These are phyloP conservation scores for Brachyistius frenatus DNA, from an alignment of 2,113 vertebrate species.

Conservation along the genomic window DNA sequence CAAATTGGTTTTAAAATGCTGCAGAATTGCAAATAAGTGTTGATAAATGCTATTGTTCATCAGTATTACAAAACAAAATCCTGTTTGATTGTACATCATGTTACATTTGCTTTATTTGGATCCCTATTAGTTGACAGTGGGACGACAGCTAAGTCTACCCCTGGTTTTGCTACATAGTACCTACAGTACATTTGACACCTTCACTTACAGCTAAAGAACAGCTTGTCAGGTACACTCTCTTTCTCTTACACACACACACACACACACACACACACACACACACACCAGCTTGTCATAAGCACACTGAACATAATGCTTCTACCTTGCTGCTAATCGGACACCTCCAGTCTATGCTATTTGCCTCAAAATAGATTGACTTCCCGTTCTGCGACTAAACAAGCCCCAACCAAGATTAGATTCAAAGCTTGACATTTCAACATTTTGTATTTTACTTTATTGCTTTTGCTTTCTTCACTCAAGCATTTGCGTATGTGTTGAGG, in stretches of 20 bases:
- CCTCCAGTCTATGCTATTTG: conserved; percentile 54
- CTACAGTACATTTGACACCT: conserved; percentile 57
- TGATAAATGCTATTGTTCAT: conserved; percentile 14
- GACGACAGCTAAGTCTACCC: conserved; percentile 22
- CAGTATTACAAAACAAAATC: not conserved
- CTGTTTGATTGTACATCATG: conserved; percentile 16
- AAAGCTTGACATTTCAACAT: conserved; percentile 42
- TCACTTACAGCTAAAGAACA: conserved; percentile 61
- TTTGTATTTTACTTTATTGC: conserved; percentile 39
- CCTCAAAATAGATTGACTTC: conserved; percentile 53
- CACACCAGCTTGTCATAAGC: conserved; percentile 41
- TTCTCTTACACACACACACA: not conserved
- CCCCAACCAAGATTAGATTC: conserved; percentile 30
- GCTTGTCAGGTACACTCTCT: conserved; percentile 46
- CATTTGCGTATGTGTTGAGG: conserved; percentile 3
- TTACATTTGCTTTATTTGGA: conserved; percentile 27
- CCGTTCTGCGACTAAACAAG: conserved; percentile 38
- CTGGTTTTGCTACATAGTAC: conserved; percentile 35
- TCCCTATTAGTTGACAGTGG: conserved; percentile 41
- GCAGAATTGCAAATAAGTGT: not conserved
- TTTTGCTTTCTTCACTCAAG: conserved; percentile 14
- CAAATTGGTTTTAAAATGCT: not conserved
- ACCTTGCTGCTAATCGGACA: conserved; percentile 52
- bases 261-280: not conserved
- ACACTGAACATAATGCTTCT: conserved; percentile 47